Conservation (phyloP, 2,888 invertebrate species). For the Drosophila pseudotakahashii region DNA sequence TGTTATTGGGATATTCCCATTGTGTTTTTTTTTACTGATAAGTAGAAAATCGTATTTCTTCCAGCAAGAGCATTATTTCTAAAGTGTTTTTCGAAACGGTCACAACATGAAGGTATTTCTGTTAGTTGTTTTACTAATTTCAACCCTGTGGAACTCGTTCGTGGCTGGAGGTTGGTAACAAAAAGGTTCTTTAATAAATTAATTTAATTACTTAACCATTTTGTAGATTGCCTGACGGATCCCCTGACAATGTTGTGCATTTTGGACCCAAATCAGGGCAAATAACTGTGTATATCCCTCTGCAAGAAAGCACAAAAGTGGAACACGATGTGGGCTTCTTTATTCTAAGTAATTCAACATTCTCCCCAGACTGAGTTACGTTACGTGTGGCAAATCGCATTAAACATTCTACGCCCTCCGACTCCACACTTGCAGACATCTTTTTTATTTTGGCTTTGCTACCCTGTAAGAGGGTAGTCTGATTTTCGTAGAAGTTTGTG, state of each 20-base stretch:
- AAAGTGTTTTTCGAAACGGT: no score
- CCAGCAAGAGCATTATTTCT: background rate
- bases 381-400: slow-evolving; percentile 69
- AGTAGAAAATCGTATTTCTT: background rate
- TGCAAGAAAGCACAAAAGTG: slow-evolving; percentile 20
- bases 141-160: slow-evolving; percentile 27
- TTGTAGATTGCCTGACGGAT: slow-evolving; percentile 63
- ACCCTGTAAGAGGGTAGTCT: background rate
- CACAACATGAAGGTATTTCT: slow-evolving; percentile 28
- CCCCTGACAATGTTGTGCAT: slow-evolving; percentile 60
- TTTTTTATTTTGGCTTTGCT: slow-evolving; percentile 11
- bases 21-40: slow-evolving; percentile 1
- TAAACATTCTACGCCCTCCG: slow-evolving; percentile 41
- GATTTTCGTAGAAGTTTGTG: background rate
- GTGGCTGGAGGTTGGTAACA: slow-evolving; percentile 34
- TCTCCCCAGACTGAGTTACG: slow-evolving; percentile 24
- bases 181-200: background rate
- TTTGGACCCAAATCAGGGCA: slow-evolving; percentile 40
- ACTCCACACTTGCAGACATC: slow-evolving; percentile 11
- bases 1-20: background rate
- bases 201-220: slow-evolving; percentile 16
- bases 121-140: slow-evolving; percentile 27
- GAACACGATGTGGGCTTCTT: slow-evolving; percentile 26
- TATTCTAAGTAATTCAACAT: slow-evolving; percentile 35
- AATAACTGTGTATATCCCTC: slow-evolving; percentile 19